Percentiles rank a stretch among this genome's conserved stretches.
These are phyloP conservation scores for Oreochromis spilurus DNA, from an alignment of 2,113 vertebrate species.

Conservation along the genomic window DNA sequence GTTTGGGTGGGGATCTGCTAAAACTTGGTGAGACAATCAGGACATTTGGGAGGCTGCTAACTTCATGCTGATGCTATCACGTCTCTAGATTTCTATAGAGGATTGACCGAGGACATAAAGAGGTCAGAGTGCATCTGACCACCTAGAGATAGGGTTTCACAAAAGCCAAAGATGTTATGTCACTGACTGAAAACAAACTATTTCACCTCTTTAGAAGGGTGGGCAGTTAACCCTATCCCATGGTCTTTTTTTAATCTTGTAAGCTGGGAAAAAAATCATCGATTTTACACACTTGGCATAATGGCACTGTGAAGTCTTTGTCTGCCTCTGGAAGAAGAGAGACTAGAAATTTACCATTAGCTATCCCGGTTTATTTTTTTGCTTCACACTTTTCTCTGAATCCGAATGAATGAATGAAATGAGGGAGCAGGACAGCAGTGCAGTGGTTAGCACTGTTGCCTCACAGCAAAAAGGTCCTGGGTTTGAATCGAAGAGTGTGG, in stretches of 20 bases:
- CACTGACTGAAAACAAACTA: not conserved
- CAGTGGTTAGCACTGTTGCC: not conserved
- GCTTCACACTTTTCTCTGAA: not conserved
- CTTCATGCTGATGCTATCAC: constrained; percentile 27
- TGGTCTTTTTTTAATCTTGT: not conserved
- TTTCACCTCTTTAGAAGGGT: not conserved
- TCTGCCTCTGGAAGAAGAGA: not conserved
- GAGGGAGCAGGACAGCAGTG: not conserved
- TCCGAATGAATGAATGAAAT: not conserved
- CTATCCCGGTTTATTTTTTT: not conserved
- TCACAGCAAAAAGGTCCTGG: not conserved
- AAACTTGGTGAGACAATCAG: constrained; percentile 43
- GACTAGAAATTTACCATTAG: not conserved
- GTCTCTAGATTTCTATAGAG: not conserved
- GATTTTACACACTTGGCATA: not conserved
- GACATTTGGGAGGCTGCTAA: constrained; percentile 18
- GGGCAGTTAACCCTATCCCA: not conserved
- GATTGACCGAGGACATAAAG: not conserved
- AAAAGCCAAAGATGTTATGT: not conserved
- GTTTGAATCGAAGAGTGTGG: not conserved
- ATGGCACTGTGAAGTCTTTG: not conserved
- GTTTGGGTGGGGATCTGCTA: constrained; percentile 2
- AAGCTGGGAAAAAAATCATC: rapidly evolving
- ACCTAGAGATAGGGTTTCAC: not conserved
- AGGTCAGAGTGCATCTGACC: not conserved